Evolutionary conservation across 2,113 vertebrate genomes (phyloP), one percentile per base, ranked within the genome.

Genomic region (Tiliqua scincoides): DNA sequence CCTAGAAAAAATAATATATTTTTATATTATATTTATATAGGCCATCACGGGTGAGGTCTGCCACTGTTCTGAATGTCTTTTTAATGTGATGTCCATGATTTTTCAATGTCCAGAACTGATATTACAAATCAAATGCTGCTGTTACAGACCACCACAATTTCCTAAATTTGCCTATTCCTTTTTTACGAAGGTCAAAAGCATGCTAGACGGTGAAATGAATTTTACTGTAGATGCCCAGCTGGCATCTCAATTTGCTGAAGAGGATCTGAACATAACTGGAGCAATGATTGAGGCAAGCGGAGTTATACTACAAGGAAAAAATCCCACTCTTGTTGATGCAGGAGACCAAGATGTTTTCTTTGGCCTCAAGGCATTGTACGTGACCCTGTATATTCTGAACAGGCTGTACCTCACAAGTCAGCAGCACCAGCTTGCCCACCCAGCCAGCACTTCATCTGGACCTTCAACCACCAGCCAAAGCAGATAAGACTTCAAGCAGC

Each of bases 201-300:
- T 86, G 4, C 43, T 48, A 48, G 43, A 48, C 8, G 43, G 43
- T 48, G 91, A 88, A 63, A 93, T 9, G 77, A 4, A 74, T 90
- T 95, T 91, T 68, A 88, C 93, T 30, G 82, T 95, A 71, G 59
- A 2, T 4, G 84, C 91, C 1, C 76, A 92, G 40, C 85, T 94
- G 79, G 87, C 94, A 20, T 90, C 91, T 73, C 87, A 88, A 43
- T 92, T 95, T 9, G 90, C 90, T 30, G 92, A 95, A 59, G 94
- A 95, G 61, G 94, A 95, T 23, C 70, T 94, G 87, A 92, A 62
- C n/a, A 59, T 95, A 80, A 95, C 94, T 0, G 93, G 91, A 76
- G 91, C 91, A 32, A 82, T 94, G 0, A 90, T 93, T 30, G 93
- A 92, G 12, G 85, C 93, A n/a, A 94, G 93, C 1, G 94, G 94